Base-by-base conservation (phyloP, 2,113 vertebrate species). In the Aleadryas rufinucha region DNA sequence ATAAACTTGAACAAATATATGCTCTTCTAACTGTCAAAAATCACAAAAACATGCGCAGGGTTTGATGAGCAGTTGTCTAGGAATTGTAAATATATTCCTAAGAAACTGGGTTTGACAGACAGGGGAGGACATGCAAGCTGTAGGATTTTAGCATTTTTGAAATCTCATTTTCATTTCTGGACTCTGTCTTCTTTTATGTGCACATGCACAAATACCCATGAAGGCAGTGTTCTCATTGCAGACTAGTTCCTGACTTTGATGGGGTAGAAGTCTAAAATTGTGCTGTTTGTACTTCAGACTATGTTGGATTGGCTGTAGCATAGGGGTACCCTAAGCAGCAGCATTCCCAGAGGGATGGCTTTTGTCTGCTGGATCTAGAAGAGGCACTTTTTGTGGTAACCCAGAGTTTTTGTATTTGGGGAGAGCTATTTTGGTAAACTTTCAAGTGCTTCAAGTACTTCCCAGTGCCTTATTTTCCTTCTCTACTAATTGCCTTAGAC, bases 11-110 rank as follows among this genome's bases (percentile, higher is more conserved):
- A 76, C 82, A 97, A 96, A 93, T 96, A 95, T 89, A 93, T 93
- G 86, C 80, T 94, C 74, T 95, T 89, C 89, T 93, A 95, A 92
- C 95, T 97, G 96, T 97, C 94, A 97, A n/a, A 93, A 97, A 95
- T 68, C 21, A 68, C 80, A 89, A 90, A 96, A 93, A 95, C 93
- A 78, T 18, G 76, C 7, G 0, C 69, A 75, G 57, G 17, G 44
- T 92, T 97, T 97, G 95, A 96, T 86, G 88, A 95, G 79, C 80
- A 88, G 87, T 96, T 97, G 90, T 96, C 93, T 96, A 94, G 88
- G 93, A 91, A 85, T 88, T 95, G 95, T 94, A 96, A 97, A 96
- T 97, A 81, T 86, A 95, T 96, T 91, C 88, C 68, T 54, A 26
- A 84, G 85, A 89, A 94, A 78, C 18, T 15, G 28, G 20, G 60